Conservation (phyloP, 2,888 invertebrate genomes). For the Chelonus formosanus region DNA sequence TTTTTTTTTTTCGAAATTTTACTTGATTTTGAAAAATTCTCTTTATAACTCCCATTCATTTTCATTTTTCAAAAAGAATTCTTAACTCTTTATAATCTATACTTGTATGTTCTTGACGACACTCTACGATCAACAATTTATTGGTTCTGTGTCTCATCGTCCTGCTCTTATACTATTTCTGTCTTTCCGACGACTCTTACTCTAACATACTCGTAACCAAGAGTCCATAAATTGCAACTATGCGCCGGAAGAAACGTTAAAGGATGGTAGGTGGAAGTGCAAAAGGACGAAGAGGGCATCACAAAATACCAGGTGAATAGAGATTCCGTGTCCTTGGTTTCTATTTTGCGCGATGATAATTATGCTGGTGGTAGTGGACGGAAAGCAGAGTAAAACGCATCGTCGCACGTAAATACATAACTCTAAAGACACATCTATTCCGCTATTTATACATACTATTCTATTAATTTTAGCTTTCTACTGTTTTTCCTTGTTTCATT, state of each 20-base stretch:
- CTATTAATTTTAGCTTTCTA: no score
- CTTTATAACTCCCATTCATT: no score
- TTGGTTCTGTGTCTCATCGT: constrained; percentile 38
- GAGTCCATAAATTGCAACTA: constrained; percentile 55
- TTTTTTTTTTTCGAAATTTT: no score
- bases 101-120: constrained; percentile 31
- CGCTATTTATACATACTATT: no score
- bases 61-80: constrained; percentile 40
- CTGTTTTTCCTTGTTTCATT: no score
- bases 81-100: constrained; percentile 37
- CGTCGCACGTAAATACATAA: constrained; percentile 14
- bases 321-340: constrained; percentile 26
- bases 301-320: constrained; percentile 22
- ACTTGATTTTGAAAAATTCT: no score
- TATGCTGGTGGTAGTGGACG: constrained; percentile 11
- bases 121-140: constrained; percentile 46
- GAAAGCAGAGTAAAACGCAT: constrained; percentile 29
- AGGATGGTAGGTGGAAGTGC: constrained; percentile 20
- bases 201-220: constrained; percentile 26
- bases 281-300: constrained; percentile 21
- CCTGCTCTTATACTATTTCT: constrained; percentile 27
- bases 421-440: constrained; percentile 16
- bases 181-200: constrained; percentile 16
- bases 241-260: constrained; percentile 45
- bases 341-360: constrained; percentile 7